Base-by-base conservation (phyloP, 2,888 invertebrate species). In the Acanthococcus lagerstroemiae region DNA sequence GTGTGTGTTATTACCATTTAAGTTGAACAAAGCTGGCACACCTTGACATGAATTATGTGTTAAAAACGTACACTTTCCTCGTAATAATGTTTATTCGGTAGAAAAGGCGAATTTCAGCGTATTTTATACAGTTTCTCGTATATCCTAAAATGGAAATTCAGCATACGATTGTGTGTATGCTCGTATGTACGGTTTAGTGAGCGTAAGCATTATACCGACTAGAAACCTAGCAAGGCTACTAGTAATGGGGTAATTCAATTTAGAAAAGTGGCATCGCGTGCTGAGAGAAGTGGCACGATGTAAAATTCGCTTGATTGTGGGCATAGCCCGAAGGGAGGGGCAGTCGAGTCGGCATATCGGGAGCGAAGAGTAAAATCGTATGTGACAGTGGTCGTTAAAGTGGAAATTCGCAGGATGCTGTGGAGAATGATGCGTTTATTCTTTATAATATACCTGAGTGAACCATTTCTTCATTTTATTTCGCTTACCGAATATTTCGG, bases 221-320 rank as follows among this genome's bases (percentile, higher is more conserved):
- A 58, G 45, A 58, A 58, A 19, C 44, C 22, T 25, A 27, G 25
- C 46, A 19, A 58, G 58, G 46, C 58, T 46, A 58, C 58, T 58
- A 46, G 58, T 58, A 58, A 58, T 58, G 46, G 58, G 58, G 58
- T 58, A 58, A 58, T 58, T 58, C 58, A 58, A 58, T 58, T 58
- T 58, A 58, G 46, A 21, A 46, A 58, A 58, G 45, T 58, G 58
- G 46, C 55, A 58, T 58, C 58, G 58, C 58, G 58, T 58, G 58
- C 58, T 58, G 58, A 25, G 58, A 44, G 58, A 58, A 58, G 55
- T 58, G 58, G 46, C 46, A 46, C 26, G 46, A 58, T 58, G 58
- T 58, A 58, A 58, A 58, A 46, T 58, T 58, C 45, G 45, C 46
- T 58, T 58, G 44, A 58, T 58, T 44, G 46, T 48, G 58, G 58